These are phyloP conservation scores for Opisthograptis luteolata DNA, from an alignment of 2,888 invertebrate genomes.

Conservation along the genomic window DNA sequence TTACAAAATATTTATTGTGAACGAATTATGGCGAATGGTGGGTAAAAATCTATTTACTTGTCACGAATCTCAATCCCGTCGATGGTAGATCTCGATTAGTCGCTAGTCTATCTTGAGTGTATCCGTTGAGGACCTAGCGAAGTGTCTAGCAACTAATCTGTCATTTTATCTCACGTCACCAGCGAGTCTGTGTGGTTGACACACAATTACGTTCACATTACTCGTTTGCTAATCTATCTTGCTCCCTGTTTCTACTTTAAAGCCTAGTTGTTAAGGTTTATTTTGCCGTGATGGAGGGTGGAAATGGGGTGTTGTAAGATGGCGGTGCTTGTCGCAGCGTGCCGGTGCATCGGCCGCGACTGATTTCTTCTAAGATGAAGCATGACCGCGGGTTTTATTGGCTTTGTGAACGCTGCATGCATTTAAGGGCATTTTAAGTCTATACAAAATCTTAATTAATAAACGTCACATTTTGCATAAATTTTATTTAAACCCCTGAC, in stretches of 20 bases:
- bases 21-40: too few relatives aligned
- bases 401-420: conserved; percentile 4
- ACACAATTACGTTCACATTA: conserved; percentile 51
- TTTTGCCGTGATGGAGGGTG: background rate
- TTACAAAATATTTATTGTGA: background rate
- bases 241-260: conserved; percentile 3
- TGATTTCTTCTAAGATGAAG: conserved; percentile 33
- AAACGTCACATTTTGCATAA: too few relatives aligned
- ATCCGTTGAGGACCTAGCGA: too few relatives aligned
- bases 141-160: conserved; percentile 38
- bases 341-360: conserved; percentile 27
- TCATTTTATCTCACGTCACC: conserved; percentile 39
- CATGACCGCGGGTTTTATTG: conserved; percentile 22
- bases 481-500: too few relatives aligned
- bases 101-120: too few relatives aligned
- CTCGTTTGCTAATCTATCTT: conserved; percentile 13
- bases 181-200: conserved; percentile 53
- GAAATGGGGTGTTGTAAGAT: background rate
- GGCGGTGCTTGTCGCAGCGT: conserved; percentile 26
- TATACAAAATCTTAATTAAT: too few relatives aligned
- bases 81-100: background rate
- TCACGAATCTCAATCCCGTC: conserved; percentile 19
- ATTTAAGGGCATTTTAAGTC: background rate
- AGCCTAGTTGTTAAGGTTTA: background rate
- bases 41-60: conserved; percentile 4